Conservation (phyloP, 2,113 vertebrate species). For the Semnornis frantzii region DNA sequence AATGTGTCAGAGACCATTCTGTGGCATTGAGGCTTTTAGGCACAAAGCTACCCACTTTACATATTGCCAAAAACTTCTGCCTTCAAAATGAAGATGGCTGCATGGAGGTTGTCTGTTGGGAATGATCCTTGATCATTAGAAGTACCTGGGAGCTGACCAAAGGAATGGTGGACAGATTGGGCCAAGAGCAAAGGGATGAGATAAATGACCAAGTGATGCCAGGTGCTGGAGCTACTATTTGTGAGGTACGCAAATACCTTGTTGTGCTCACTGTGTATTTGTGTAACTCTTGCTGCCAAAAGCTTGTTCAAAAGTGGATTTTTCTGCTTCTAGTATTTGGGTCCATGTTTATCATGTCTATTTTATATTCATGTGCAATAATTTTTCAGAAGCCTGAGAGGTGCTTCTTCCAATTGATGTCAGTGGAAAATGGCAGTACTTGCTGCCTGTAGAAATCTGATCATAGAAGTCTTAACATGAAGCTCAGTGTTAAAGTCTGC, state of each 20-base stretch:
- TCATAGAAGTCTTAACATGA: accelerated
- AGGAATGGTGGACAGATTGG: neutral
- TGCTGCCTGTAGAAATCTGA: neutral
- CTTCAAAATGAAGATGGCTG: neutral
- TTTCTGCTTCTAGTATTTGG: neutral
- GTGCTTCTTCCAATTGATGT: neutral
- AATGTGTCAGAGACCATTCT: neutral
- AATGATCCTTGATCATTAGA: neutral
- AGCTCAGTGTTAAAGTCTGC: neutral
- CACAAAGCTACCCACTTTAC: neutral
- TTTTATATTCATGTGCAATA: accelerated
- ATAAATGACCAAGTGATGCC: neutral
- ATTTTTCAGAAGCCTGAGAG: neutral
- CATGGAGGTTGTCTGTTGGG: neutral
- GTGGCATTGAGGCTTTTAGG: neutral
- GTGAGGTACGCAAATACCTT: neutral
- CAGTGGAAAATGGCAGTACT: neutral
- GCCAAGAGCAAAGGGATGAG: neutral
- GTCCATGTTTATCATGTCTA: neutral
- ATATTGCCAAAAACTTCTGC: neutral
- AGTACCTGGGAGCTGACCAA: neutral
- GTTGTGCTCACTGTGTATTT: neutral
- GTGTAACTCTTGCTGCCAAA: neutral
- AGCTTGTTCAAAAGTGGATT: neutral
- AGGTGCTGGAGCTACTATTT: neutral